Evolutionary conservation across 2,113 vertebrate species (phyloP), one percentile per base, ranked within the genome.

Genomic region (Rutilus rutilus): DNA sequence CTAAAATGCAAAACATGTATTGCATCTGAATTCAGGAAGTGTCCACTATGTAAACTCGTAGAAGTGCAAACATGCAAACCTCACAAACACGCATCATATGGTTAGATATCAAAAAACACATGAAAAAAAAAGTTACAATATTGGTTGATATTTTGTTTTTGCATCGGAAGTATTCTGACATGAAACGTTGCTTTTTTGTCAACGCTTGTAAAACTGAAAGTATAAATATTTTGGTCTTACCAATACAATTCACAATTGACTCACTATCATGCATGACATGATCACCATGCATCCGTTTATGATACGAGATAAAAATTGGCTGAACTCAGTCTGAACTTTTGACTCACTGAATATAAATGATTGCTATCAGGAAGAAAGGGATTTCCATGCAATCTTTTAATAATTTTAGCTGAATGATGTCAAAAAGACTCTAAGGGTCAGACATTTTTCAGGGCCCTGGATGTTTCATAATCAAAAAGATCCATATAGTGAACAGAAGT

Each of bases 1-100:
- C 78, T 27, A 45, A 45, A 25, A 80, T 80, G 78, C 23, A 80
- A 80, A 80, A 80, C 57, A 23, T 2, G 0, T 33, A 36, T 57
- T 23, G 27, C 19, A 33, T 59, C 52, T 78, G 25, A 77, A 77
- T 54, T 78, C 10, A 11, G 5, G 15, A 54, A 11, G 74, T 14
- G 8, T 7, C 30, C 30, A 52, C 5, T 10, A 54, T 33, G 4
- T 33, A 10, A 21, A 54, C 54, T 52, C 1, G 2, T 19, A 4
- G 17, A 17, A 71, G 8, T 8, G 50, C 25, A 57, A 57, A 30
- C 12, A 76, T 78, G 76, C 30, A 78, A 78, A 78, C 17, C 9
- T 78, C 30, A 57, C 52, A 57, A 74, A 7, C 67, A 71, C 1
- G 1, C 23, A 25, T 74, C 11, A 15, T 14, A 42, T 5, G 11